Evolutionary conservation across 2,113 vertebrate genomes (phyloP).

Genomic region (Gavialis gangeticus): DNA sequence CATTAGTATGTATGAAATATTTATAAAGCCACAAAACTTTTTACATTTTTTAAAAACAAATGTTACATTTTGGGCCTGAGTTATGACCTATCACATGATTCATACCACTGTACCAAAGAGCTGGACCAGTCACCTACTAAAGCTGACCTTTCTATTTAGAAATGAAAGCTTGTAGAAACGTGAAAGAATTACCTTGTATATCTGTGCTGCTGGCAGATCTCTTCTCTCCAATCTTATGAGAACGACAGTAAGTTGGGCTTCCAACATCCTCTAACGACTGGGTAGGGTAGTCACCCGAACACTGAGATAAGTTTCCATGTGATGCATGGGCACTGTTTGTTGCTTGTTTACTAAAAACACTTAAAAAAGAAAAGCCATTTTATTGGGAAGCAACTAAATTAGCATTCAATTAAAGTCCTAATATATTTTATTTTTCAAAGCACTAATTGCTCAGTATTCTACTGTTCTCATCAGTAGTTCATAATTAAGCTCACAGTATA

Average conservation of each 20-base stretch:
- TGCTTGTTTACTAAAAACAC: constrained; percentile 83
- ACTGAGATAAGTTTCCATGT: constrained; percentile 87
- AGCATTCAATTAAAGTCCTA: not conserved
- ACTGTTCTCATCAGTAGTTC: not conserved
- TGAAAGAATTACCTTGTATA: constrained; percentile 84
- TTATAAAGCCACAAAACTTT: not conserved
- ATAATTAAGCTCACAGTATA: not conserved
- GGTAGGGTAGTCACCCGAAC: constrained; percentile 82
- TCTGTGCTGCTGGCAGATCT: constrained; percentile 88
- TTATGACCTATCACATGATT: not conserved
- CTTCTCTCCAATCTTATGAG: constrained; percentile 86
- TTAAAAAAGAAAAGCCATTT: constrained; percentile 56
- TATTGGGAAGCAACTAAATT: not conserved
- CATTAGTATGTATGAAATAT: not conserved
- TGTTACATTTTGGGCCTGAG: not conserved
- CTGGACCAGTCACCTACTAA: not conserved
- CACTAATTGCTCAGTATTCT: not conserved
- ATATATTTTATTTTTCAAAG: accelerated
- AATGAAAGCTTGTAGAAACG: not conserved
- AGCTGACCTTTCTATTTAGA: not conserved
- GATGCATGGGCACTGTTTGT: constrained; percentile 81
- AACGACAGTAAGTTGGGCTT: constrained; percentile 77
- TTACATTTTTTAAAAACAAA: not conserved
- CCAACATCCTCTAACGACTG: constrained; percentile 86
- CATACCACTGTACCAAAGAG: not conserved